Base-by-base conservation (phyloP, 2,888 invertebrate species). In the Cheilosia grossa region DNA sequence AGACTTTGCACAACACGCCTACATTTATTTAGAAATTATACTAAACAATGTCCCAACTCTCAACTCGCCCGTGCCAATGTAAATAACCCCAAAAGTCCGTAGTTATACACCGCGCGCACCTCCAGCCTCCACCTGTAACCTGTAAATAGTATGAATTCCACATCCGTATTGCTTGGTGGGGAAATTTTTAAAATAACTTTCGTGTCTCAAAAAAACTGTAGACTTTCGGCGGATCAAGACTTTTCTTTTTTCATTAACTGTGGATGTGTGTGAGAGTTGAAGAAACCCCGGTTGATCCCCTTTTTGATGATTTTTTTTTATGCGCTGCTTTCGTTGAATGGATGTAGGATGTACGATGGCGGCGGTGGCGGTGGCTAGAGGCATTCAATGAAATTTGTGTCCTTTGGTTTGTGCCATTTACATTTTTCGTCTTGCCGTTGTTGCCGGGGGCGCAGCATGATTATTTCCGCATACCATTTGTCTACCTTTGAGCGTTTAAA, bases 391-490 rank as follows among this genome's bases (percentile, higher is more conserved):
- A 69, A 70, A 70, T 24, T 15, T 69, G 69, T 63, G 80, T 80
- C 64, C 74, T 69, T 70, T 70, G 61, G 63, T 70, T 64, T 83
- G 13, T 74, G 59, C 70, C 49, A 64, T 77, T 75, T 66, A 75
- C 61, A 61, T 67, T 49, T 59, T 58, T 79, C 61, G 81, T 81
- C 75, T 80, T 61, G 40, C 19, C 27, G 6, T 27, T 24, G 66
- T 58, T 72, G 66, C 72, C 44, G 21, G 9, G 9, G 77, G 85
- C 81, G 30, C 33, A 75, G 77, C 81, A 85, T 72, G 83, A 83
- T 83, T 83, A 83, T 85, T 85, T 81, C 81, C 85, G 72, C 81
- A 77, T 75, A 73, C 81, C 83, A 70, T 83, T 83, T 83, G 81
- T 85, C 81, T 85, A 67, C 81, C 85, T 53, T 66, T 67, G 81